Conservation (phyloP, 2,797 vertebrate genomes). For the Parambassis ranga region DNA sequence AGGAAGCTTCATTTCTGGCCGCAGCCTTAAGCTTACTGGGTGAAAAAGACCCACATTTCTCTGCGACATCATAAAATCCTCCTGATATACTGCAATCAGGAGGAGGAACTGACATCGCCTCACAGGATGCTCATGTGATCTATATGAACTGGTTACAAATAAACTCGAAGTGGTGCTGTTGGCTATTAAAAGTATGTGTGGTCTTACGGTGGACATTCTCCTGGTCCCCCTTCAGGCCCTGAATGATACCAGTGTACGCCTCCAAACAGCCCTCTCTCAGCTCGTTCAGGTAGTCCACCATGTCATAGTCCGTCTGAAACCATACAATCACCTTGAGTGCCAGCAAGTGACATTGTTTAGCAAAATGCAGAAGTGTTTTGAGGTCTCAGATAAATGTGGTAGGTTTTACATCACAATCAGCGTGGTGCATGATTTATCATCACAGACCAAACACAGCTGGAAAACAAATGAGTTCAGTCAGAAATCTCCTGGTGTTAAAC, state of each 20-base stretch:
- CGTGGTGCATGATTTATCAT: constrained; percentile 28
- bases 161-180: not conserved
- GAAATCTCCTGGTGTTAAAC: no score
- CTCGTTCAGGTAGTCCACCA: constrained; percentile 99
- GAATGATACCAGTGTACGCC: constrained; percentile 97
- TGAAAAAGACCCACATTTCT: constrained; percentile 60
- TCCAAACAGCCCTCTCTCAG: constrained; percentile 95
- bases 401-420: constrained; percentile 21
- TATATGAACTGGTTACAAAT: no score
- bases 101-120: constrained; percentile 68
- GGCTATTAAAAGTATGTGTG: not conserved
- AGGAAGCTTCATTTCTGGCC: not conserved
- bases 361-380: not conserved
- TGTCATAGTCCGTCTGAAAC: constrained; percentile 94
- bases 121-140: not conserved
- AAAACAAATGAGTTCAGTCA: no score
- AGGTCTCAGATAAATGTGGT: constrained; percentile 20
- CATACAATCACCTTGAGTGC: not conserved
- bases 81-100: constrained; percentile 54
- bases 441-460: not conserved
- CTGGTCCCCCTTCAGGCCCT: constrained; percentile 97
- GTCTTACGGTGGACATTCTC: constrained; percentile 98
- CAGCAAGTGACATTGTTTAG: not conserved
- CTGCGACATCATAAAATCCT: constrained; percentile 67
- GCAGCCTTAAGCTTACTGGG: constrained; percentile 45